Evolutionary conservation across 2,888 invertebrate species (phyloP), one percentile per base, ranked within the genome.

Genomic region (Drosophila trichaetosa): DNA sequence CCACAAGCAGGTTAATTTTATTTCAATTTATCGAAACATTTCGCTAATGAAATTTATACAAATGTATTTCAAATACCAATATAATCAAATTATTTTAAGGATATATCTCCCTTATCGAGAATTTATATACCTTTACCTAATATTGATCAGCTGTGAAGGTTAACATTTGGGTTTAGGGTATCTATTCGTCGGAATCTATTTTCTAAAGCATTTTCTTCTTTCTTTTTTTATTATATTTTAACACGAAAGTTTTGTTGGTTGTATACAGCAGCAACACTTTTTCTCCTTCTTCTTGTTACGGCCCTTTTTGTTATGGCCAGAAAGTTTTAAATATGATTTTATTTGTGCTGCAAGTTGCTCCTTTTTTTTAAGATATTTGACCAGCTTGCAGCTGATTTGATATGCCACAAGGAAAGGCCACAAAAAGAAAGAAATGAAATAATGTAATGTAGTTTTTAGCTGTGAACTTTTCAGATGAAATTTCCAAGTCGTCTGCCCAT

Each of bases 281-380:
- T 61, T 58, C 59, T 80, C 29, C 61, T 48, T 53, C 51, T 61
- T 56, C 33, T 59, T 67, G 53, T 62, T 57, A 31, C 27, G 2
- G 18, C 53, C 29, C 49, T 42, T 52, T 60, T 56, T 73, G 62
- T 59, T 65, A 38, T 75, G 68, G 79, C 74, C 70, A 66, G 72
- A 85, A 85, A 85, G 77, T 85, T 85, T 85, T 85, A 88, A 85
- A 85, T 85, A 85, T 87, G 88, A 88, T 85, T 85, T 85, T 85
- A 85, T 85, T 88, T 86, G 77, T 71, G 73, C 59, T 56, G 85
- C 69, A 80, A 85, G 83, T 74, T 83, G 75, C 65, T 74, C 67
- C 52, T 60, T 69, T 83, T 27, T 29, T 16, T 87, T 71, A 78
- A 46, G 59, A 75, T 72, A 71, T 84, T 80, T 87, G 82, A 72